A percentile compares a stretch with the other conserved stretches of the same genome.
Conservation (phyloP, 35 echinoderm and acorn worm genomes). For the Lytechinus pictus region DNA sequence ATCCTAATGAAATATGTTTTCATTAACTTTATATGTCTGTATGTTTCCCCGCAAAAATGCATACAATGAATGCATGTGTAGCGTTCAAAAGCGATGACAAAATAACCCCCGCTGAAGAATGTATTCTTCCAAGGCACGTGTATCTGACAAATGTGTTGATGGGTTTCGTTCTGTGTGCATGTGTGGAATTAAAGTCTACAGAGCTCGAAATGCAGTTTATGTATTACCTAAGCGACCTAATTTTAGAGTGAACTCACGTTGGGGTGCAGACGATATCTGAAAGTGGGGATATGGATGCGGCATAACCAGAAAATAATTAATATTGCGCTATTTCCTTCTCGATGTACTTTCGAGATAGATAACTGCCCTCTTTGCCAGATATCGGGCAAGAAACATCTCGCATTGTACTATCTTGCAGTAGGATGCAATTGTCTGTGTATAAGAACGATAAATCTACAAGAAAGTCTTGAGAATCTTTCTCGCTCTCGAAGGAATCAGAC, state of each 20-base stretch:
- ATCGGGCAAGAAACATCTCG: neutral
- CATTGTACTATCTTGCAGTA: neutral
- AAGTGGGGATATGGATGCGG: neutral
- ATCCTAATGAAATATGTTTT: neutral
- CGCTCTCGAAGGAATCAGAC: neutral
- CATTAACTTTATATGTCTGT: neutral
- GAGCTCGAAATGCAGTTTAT: neutral
- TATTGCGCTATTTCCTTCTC: neutral
- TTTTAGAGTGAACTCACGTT: constrained; percentile 31
- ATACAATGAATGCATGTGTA: neutral
- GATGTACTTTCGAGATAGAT: neutral
- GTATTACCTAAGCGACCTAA: constrained; percentile 41
- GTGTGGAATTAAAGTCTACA: neutral
- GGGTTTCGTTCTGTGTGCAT: neutral
- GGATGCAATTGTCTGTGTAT: neutral
- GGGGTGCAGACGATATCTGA: neutral
- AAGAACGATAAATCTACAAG: neutral
- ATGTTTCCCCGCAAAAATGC: neutral
- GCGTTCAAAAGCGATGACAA: neutral
- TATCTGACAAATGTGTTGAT: constrained; percentile 45
- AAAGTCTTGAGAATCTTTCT: neutral
- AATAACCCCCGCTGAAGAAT: constrained; percentile 8
- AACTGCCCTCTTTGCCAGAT: constrained; percentile 20
- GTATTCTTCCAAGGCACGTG: constrained; percentile 34
- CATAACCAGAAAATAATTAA: neutral